phyloP scores from a whole-genome alignment of 2,888 invertebrate genomes.

The Epiblema foenella region DNA sequence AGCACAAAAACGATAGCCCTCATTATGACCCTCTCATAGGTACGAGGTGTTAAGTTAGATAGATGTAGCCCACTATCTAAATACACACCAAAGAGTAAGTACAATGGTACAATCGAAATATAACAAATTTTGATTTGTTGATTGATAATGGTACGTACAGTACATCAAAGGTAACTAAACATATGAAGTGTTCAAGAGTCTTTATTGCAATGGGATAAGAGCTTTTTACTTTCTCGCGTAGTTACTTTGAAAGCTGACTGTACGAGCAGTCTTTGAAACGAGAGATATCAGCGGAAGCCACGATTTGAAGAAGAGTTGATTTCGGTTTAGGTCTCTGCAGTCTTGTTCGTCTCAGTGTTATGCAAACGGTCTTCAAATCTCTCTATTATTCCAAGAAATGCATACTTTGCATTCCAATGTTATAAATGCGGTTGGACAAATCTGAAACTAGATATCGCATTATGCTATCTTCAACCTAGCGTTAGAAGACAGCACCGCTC shows the following conservation, averaged over 20 bases:
- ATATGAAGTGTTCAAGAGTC: too few species aligned
- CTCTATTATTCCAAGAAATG: neutral
- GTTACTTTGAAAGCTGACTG: too few species aligned
- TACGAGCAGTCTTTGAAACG: neutral
- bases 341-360: neutral
- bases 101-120: neutral
- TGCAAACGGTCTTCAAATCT: neutral
- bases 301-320: neutral
- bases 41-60: too few species aligned
- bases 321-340: neutral
- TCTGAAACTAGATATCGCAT: neutral
- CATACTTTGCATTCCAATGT: neutral
- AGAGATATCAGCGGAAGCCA: neutral
- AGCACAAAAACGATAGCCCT: too few species aligned
- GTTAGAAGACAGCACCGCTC: conserved; percentile 3
- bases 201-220: too few species aligned
- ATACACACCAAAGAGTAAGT: too few species aligned
- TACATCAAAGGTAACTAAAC: too few species aligned
- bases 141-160: too few species aligned
- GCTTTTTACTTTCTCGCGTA: too few species aligned
- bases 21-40: too few species aligned
- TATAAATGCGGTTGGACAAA: neutral
- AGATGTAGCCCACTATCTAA: too few species aligned
- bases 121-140: too few species aligned
- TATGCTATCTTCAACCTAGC: neutral